Evolutionary conservation across 2,113 vertebrate genomes (phyloP).

Genomic region (Malaclemys terrapin): DNA sequence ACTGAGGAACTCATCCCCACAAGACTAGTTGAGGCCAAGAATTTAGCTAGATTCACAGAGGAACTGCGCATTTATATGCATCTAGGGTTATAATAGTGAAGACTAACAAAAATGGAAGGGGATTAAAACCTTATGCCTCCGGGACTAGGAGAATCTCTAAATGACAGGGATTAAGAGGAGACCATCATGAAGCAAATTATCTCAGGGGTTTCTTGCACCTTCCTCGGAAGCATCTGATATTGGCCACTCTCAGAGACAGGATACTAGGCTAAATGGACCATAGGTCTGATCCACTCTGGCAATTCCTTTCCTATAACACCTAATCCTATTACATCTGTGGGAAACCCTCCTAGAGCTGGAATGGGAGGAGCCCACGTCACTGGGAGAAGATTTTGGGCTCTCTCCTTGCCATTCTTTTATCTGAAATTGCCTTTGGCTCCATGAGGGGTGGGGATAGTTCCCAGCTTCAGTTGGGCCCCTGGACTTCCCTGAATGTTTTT

Average conservation of each 20-base stretch:
- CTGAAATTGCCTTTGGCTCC: slow-evolving; percentile 39
- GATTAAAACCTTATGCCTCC: slow-evolving; percentile 23
- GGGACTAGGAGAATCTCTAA: slow-evolving; percentile 64
- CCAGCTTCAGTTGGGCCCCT: neutral
- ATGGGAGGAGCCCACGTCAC: neutral
- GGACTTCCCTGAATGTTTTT: neutral
- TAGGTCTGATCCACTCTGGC: neutral
- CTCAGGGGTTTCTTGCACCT: neutral
- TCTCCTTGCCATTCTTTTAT: neutral
- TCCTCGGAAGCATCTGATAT: neutral
- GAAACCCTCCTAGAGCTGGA: neutral
- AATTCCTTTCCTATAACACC: neutral
- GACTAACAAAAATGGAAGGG: slow-evolving; percentile 57
- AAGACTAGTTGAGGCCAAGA: neutral
- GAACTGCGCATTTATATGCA: neutral
- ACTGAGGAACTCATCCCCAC: slow-evolving; percentile 56
- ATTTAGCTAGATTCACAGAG: neutral
- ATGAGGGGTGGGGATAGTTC: neutral
- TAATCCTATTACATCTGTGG: neutral
- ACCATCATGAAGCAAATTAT: slow-evolving; percentile 59
- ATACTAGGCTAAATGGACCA: accelerated
- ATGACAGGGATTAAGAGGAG: slow-evolving; percentile 36
- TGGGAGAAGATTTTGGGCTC: accelerated
- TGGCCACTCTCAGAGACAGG: slow-evolving; percentile 38
- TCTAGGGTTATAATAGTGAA: neutral